A percentile compares a stretch with the other conserved stretches of the same genome.
phyloP scores from a whole-genome alignment of 2,888 invertebrate species.

The Eugnorisma glareosa region DNA sequence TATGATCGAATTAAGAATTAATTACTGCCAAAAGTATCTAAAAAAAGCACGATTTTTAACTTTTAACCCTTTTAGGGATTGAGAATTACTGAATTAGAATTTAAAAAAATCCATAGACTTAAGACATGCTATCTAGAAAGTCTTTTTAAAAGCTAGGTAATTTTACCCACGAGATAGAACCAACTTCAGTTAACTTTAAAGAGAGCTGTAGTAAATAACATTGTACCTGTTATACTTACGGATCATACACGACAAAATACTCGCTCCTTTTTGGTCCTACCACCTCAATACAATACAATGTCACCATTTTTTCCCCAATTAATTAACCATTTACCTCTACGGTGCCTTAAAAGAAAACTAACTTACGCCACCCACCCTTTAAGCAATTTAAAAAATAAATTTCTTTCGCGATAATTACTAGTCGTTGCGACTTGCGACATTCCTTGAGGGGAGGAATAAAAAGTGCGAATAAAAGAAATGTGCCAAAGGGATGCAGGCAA shows the following conservation, averaged over 20 bases:
- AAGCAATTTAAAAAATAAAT: slow-evolving; percentile 73
- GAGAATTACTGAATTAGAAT: neutral
- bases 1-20: neutral
- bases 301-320: slow-evolving; percentile 23
- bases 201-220: neutral
- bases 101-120: no score
- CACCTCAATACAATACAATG: slow-evolving; percentile 25
- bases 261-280: neutral
- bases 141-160: neutral
- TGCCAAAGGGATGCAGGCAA: slow-evolving; percentile 87
- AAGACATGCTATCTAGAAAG: neutral
- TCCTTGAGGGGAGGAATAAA: slow-evolving; percentile 81
- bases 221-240: neutral
- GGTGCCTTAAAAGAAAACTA: slow-evolving; percentile 63
- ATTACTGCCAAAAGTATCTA: neutral
- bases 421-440: slow-evolving; percentile 74
- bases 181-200: neutral
- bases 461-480: slow-evolving; percentile 87
- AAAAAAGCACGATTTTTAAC: neutral
- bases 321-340: slow-evolving; percentile 46
- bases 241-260: slow-evolving; percentile 9
- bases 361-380: slow-evolving; percentile 60
- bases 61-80: neutral
- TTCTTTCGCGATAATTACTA: slow-evolving; percentile 81
- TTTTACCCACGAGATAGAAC: neutral